phyloP scores from a whole-genome alignment of 2,797 vertebrate species.

The Astyanax mexicanus region DNA sequence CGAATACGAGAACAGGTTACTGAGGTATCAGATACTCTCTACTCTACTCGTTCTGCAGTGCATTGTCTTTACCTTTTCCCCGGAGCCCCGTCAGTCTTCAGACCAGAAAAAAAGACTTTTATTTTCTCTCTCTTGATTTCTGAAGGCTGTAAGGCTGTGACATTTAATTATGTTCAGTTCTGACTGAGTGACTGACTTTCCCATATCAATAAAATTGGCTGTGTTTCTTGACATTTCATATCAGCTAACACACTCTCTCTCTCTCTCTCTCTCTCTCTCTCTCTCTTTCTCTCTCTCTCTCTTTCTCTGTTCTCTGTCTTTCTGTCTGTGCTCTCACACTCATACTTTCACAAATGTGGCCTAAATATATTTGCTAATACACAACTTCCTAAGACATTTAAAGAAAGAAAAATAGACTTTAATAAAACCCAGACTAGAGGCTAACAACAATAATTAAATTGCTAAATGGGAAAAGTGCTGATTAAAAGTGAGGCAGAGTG shows the following conservation, averaged over 20 bases:
- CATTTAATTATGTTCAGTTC: constrained; percentile 52
- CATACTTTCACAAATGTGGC: background rate
- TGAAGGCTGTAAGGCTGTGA: constrained; percentile 48
- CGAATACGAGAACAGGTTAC: constrained; percentile 20
- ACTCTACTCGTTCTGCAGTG: background rate
- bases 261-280: background rate
- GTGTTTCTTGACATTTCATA: constrained; percentile 50
- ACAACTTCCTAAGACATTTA: too few relatives aligned
- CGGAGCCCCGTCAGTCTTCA: background rate
- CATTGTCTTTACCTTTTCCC: constrained; percentile 16
- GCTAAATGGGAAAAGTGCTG: too few relatives aligned
- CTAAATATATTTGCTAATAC: too few relatives aligned
- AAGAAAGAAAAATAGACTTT: too few relatives aligned
- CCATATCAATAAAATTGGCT: constrained; percentile 52
- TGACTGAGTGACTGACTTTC: constrained; percentile 47
- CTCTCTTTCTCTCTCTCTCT: background rate
- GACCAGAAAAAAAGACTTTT: background rate
- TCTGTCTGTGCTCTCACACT: background rate
- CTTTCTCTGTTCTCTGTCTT: constrained; percentile 12
- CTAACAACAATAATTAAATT: too few relatives aligned
- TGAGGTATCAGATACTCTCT: constrained; percentile 13
- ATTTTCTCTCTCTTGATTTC: constrained; percentile 24
- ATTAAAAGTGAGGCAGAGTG: too few relatives aligned
- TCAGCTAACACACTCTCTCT: constrained; percentile 7
- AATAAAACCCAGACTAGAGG: too few relatives aligned